These are phyloP conservation scores for Clarias fuscus DNA, from an alignment of 2,797 vertebrate species.

Conservation along the genomic window DNA sequence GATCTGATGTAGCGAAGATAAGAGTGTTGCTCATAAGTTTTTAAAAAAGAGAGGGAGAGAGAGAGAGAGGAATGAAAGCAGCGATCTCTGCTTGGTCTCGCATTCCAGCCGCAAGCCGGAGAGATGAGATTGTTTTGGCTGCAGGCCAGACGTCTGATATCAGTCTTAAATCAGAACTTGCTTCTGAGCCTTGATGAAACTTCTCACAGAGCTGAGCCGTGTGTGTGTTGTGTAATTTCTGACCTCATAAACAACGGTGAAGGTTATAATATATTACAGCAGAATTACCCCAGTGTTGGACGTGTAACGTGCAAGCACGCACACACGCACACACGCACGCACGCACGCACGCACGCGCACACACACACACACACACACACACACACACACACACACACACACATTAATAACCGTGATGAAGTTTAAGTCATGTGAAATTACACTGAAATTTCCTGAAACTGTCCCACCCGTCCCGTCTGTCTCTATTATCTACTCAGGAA, in stretches of 20 bases:
- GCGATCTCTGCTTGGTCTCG: not conserved
- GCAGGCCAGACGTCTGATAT: constrained; percentile 23
- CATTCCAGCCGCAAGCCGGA: constrained; percentile 20
- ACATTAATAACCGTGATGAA: too few species aligned
- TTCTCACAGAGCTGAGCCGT: constrained; percentile 13
- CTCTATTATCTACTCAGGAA: constrained; percentile 27
- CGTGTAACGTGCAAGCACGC: not conserved
- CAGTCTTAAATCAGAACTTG: constrained; percentile 24
- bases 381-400: too few species aligned
- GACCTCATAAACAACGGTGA: not conserved
- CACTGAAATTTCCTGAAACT: constrained; percentile 15
- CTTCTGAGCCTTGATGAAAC: constrained; percentile 5
- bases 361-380: too few species aligned
- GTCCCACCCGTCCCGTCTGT: not conserved
- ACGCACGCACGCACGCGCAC: too few species aligned
- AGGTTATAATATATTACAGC: not conserved
- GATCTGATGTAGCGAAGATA: too few species aligned
- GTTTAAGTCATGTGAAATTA: not conserved
- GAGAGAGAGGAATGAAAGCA: not conserved
- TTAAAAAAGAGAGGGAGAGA: too few species aligned
- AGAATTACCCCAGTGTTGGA: not conserved
- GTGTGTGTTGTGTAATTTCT: not conserved
- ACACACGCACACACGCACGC: too few species aligned
- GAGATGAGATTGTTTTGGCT: constrained; percentile 28
- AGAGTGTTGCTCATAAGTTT: too few species aligned